These are phyloP conservation scores for Argentina silus DNA, from an alignment of 2,797 vertebrate species.

Conservation along the genomic window DNA sequence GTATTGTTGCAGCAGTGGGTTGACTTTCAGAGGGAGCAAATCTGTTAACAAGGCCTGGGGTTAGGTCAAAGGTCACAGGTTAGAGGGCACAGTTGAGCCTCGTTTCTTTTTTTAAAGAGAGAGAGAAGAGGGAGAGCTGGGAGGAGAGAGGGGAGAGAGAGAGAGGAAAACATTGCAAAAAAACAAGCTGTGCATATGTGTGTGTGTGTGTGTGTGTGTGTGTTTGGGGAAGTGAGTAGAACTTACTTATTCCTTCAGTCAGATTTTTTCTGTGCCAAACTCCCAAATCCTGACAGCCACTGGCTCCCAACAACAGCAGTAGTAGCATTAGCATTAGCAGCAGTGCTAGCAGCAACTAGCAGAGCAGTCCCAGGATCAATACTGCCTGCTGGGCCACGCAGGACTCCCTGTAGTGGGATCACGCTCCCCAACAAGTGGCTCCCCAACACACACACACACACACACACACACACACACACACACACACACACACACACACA, in stretches of 20 bases:
- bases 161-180: constrained; percentile 13
- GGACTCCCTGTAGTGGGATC: constrained; percentile 42
- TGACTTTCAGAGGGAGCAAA: constrained; percentile 21
- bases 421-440: constrained; percentile 23
- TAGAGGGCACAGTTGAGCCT: constrained; percentile 54
- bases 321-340: no score
- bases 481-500: no score
- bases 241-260: constrained; percentile 26
- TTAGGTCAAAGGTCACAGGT: constrained; percentile 56
- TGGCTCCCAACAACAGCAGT: constrained; percentile 38
- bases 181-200: neutral
- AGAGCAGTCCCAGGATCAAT: constrained; percentile 43
- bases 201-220: neutral
- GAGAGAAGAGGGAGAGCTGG: no score
- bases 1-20: neutral
- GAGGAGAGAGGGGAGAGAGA: constrained; percentile 5
- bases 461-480: no score
- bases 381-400: constrained; percentile 36
- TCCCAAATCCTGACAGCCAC: constrained; percentile 16
- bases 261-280: constrained; percentile 27
- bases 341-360: constrained; percentile 17
- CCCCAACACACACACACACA: no score
- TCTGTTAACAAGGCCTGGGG: constrained; percentile 46
- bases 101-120: constrained; percentile 48
- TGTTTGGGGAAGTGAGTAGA: constrained; percentile 30